phyloP scores from a whole-genome alignment of 2,113 vertebrate genomes.

The Fulmarus glacialis region DNA sequence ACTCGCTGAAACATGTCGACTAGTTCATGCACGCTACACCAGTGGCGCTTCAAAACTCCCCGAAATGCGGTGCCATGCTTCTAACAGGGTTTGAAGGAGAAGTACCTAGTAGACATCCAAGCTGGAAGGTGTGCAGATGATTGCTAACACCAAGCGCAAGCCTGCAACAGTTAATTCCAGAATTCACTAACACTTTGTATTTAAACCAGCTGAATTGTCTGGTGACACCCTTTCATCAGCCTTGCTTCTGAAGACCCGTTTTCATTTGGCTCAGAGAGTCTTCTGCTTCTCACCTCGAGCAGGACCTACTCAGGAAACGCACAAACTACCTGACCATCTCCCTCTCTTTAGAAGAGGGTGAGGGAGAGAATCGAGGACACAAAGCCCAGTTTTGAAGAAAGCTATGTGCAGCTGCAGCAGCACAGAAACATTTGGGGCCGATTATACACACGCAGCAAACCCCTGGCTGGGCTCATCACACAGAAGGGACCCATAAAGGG shows the following conservation, averaged over 20 bases:
- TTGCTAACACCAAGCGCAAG: background rate
- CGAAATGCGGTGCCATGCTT: background rate
- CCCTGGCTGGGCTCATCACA: background rate
- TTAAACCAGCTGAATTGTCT: background rate
- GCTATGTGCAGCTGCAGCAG: background rate
- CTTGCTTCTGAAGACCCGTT: background rate
- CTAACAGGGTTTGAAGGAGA: background rate
- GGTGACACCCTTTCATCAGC: background rate
- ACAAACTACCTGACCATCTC: background rate
- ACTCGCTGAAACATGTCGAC: background rate
- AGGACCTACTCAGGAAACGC: background rate
- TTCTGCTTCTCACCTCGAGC: background rate
- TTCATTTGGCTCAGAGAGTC: background rate
- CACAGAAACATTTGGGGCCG: background rate
- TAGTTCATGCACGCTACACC: background rate
- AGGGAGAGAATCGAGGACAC: background rate
- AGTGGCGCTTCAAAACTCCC: background rate
- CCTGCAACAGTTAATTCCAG: background rate
- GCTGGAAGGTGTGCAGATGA: background rate
- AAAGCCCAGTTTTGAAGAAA: background rate
- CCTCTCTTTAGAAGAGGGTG: background rate
- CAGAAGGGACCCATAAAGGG: slow-evolving; percentile 8
- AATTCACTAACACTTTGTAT: background rate
- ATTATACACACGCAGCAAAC: background rate
- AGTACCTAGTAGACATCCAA: background rate